Percentiles rank a stretch among this genome's conserved stretches.
phyloP scores from a whole-genome alignment of 2,888 invertebrate species.

The Amphimallon solstitiale region DNA sequence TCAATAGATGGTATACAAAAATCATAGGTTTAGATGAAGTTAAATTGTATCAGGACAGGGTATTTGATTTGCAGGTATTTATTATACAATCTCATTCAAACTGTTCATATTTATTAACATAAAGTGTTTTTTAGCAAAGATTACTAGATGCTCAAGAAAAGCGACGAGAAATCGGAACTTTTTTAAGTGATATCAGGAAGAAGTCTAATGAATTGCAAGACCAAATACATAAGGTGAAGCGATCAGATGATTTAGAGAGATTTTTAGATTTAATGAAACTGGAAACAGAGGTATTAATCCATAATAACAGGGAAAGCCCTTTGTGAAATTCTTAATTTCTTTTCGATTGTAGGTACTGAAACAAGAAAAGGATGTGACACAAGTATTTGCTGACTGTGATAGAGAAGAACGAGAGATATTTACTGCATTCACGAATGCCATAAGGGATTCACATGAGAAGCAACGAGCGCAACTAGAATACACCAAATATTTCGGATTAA shows the following conservation, averaged over 20 bases:
- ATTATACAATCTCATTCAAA: neutral
- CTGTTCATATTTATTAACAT: slow-evolving; percentile 8
- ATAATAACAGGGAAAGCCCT: too few relatives aligned
- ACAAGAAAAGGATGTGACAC: slow-evolving; percentile 71
- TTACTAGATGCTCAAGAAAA: slow-evolving; percentile 74
- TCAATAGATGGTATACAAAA: slow-evolving; percentile 75
- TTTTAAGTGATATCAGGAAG: slow-evolving; percentile 70
- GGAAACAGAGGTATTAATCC: slow-evolving; percentile 70
- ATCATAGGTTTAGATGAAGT: slow-evolving; percentile 83
- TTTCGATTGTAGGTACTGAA: slow-evolving; percentile 68
- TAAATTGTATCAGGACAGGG: slow-evolving; percentile 77
- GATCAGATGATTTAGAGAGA: slow-evolving; percentile 75
- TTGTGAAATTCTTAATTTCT: too few relatives aligned
- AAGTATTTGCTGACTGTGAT: slow-evolving; percentile 74
- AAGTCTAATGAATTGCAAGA: slow-evolving; percentile 76
- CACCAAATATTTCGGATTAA: slow-evolving; percentile 79
- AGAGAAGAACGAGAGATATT: slow-evolving; percentile 80
- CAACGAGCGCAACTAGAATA: slow-evolving; percentile 84
- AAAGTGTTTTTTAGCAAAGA: slow-evolving; percentile 65
- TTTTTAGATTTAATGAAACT: slow-evolving; percentile 79
- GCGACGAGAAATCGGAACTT: slow-evolving; percentile 70
- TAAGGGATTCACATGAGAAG: slow-evolving; percentile 84
- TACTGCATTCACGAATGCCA: slow-evolving; percentile 76
- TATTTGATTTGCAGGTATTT: slow-evolving; percentile 73
- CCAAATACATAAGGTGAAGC: slow-evolving; percentile 79